Evolutionary conservation across 2,113 vertebrate species (phyloP).

Genomic region (Crocuta crocuta): DNA sequence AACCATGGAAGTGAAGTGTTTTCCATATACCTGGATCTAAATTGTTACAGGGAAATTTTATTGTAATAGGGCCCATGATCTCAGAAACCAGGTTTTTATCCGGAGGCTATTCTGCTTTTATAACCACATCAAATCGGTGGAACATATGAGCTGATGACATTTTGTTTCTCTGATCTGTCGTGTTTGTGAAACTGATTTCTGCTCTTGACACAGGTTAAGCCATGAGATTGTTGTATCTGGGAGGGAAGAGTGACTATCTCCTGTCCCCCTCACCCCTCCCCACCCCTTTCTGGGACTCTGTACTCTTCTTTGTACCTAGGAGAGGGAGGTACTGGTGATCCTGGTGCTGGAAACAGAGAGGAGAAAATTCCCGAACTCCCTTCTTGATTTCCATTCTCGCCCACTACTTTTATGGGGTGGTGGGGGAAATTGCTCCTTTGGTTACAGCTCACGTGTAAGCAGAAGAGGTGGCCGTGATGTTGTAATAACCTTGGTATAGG

Average conservation of each 20-base stretch:
- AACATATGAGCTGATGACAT: slow-evolving; percentile 57
- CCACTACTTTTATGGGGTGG: not conserved
- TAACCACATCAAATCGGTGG: slow-evolving; percentile 58
- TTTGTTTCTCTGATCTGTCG: slow-evolving; percentile 59
- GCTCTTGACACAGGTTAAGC: not conserved
- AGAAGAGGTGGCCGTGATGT: not conserved
- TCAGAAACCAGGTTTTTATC: slow-evolving; percentile 76
- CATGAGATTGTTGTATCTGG: not conserved
- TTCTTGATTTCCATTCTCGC: not conserved
- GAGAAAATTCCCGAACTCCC: not conserved
- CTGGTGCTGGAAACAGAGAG: not conserved
- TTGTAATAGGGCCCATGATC: slow-evolving; percentile 40
- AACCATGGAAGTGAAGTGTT: slow-evolving; percentile 65
- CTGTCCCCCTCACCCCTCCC: too few relatives aligned
- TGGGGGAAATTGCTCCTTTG: not conserved
- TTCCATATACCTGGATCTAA: slow-evolving; percentile 73
- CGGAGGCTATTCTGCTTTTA: slow-evolving; percentile 72
- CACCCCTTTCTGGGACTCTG: not conserved
- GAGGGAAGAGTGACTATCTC: not conserved
- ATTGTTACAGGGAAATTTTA: slow-evolving; percentile 72
- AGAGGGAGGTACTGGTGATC: not conserved
- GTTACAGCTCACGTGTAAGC: not conserved
- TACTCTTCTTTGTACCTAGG: not conserved
- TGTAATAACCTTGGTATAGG: not conserved
- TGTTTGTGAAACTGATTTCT: slow-evolving; percentile 62